These are phyloP conservation scores for Phyllostomus hastatus DNA, from an alignment of 2,113 vertebrate genomes.

Conservation along the genomic window DNA sequence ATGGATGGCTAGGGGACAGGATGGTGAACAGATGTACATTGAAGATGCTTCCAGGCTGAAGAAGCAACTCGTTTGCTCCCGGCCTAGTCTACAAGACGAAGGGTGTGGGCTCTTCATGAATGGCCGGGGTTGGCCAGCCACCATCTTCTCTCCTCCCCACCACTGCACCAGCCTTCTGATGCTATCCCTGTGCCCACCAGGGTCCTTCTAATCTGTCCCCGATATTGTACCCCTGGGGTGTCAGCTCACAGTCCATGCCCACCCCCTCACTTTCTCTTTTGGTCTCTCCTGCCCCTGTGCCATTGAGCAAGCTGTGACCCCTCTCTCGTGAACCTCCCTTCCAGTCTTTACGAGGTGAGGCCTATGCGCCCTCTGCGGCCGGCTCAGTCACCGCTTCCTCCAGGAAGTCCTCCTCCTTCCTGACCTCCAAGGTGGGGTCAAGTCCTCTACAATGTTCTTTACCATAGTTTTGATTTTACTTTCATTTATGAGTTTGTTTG, in stretches of 20 bases:
- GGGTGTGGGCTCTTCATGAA: neutral
- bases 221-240: fast-evolving
- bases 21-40: too few species aligned
- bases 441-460: neutral
- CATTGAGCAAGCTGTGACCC: neutral
- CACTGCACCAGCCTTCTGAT: neutral
- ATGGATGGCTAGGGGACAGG: neutral
- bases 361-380: neutral
- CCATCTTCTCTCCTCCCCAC: neutral
- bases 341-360: neutral
- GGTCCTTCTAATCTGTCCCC: neutral
- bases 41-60: neutral
- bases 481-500: neutral
- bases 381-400: neutral
- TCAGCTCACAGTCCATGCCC: neutral
- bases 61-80: neutral
- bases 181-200: neutral
- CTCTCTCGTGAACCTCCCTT: neutral
- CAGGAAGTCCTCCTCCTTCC: neutral
- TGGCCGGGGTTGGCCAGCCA: neutral
- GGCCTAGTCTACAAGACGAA: neutral
- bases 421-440: neutral
- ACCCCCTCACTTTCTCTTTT: neutral
- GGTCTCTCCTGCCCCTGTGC: neutral
- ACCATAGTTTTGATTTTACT: neutral